Percentiles rank a stretch among this genome's conserved stretches.
phyloP scores from a whole-genome alignment of 2,113 vertebrate species.

The Sander vitreus region DNA sequence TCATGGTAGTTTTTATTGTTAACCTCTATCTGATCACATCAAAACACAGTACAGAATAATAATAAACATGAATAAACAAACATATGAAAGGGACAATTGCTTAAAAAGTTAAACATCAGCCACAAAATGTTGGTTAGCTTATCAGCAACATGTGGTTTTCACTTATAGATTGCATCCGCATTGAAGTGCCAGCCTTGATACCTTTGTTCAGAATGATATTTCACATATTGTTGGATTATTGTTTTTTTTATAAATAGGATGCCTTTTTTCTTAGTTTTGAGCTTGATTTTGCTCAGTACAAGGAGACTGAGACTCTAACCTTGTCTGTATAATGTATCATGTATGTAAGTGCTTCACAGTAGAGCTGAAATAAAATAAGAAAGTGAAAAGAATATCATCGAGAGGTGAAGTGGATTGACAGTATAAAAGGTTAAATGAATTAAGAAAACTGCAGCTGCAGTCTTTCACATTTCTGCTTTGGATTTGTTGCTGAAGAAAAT shows the following conservation, averaged over 20 bases:
- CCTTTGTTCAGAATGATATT: background rate
- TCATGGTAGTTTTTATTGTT: background rate
- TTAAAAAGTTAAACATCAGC: conserved; percentile 15
- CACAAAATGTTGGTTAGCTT: conserved; percentile 58
- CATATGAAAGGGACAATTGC: conserved; percentile 18
- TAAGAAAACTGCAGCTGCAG: background rate
- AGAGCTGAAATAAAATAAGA: background rate
- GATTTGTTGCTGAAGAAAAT: background rate
- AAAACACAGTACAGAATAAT: background rate
- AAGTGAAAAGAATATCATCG: too few relatives aligned
- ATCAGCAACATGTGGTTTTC: conserved; percentile 69
- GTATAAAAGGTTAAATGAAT: background rate
- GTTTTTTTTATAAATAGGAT: background rate
- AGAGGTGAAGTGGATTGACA: background rate
- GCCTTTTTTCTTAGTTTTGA: background rate
- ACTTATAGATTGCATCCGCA: background rate
- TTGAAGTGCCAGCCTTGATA: background rate
- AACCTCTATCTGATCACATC: background rate
- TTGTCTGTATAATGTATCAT: too few relatives aligned
- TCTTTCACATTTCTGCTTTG: background rate
- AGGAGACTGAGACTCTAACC: background rate
- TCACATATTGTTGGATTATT: background rate
- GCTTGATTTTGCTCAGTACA: background rate
- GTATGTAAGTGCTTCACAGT: background rate
- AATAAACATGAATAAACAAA: background rate